Evolutionary conservation across 2,797 vertebrate species (phyloP).

Genomic region (Coilia nasus): DNA sequence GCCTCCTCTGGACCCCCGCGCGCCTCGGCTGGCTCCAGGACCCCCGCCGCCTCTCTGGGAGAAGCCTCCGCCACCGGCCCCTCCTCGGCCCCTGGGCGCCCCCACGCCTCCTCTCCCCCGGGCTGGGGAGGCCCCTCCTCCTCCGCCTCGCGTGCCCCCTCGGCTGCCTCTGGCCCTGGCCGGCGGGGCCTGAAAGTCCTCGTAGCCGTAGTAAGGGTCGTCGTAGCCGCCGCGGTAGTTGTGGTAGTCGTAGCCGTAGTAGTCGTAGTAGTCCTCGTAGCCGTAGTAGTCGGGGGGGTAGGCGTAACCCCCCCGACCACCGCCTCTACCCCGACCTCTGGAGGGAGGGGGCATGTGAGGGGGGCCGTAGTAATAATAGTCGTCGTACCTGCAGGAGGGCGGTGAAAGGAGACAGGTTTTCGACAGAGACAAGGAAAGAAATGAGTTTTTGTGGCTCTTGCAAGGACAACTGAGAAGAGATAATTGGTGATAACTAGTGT

Average conservation of each 20-base stretch:
- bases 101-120: conserved; percentile 64
- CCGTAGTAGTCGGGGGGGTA: conserved; percentile 95
- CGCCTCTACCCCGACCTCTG: conserved; percentile 89
- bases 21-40: conserved; percentile 88
- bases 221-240: conserved; percentile 97
- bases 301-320: conserved; percentile 88
- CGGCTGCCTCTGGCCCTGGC: conserved; percentile 89
- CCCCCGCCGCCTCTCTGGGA: conserved; percentile 81
- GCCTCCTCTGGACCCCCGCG: conserved; percentile 92
- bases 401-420: not conserved
- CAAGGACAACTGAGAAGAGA: too few relatives aligned
- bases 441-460: not conserved
- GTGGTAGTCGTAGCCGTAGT: conserved; percentile 97
- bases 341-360: conserved; percentile 91
- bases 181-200: conserved; percentile 89
- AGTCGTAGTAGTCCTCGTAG: conserved; percentile 98
- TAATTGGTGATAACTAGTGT: not conserved
- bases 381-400: conserved; percentile 87
- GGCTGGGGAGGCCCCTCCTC: conserved; percentile 78
- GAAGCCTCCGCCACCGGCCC: conserved; percentile 80
- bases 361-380: conserved; percentile 97
- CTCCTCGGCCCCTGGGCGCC: conserved; percentile 66
- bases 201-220: conserved; percentile 96
- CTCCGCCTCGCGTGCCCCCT: conserved; percentile 79
- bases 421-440: not conserved